A percentile compares a stretch with the other conserved stretches of the same genome.
These are phyloP conservation scores for Pycnonotus jocosus DNA, from an alignment of 2,113 vertebrate genomes.

Conservation along the genomic window DNA sequence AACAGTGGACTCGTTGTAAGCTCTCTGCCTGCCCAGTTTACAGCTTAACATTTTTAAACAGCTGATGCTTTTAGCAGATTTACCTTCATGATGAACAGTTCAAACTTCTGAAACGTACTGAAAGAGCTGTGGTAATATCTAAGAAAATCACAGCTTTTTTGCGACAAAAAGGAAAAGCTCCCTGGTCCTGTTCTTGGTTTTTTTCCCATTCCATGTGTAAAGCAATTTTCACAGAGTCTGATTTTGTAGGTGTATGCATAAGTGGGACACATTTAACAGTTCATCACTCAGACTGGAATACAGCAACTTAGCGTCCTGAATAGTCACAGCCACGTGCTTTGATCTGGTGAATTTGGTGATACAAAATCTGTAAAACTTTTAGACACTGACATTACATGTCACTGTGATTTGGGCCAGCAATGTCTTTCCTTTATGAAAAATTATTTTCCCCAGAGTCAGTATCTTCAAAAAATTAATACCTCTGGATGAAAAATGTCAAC, in stretches of 20 bases:
- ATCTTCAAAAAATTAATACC: background rate
- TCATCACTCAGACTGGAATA: background rate
- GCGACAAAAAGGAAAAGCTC: background rate
- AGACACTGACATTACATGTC: background rate
- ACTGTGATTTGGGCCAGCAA: background rate
- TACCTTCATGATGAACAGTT: background rate
- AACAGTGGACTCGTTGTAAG: background rate
- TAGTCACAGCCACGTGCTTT: background rate
- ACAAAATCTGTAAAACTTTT: background rate
- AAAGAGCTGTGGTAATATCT: background rate
- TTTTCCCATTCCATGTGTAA: background rate
- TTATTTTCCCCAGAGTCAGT: background rate
- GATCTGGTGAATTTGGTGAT: background rate
- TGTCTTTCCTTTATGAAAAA: background rate
- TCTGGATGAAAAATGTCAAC: background rate
- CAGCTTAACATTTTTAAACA: background rate
- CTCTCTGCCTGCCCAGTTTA: background rate
- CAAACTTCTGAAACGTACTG: background rate
- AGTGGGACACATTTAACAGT: background rate
- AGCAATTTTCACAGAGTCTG: background rate
- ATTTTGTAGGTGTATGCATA: background rate
- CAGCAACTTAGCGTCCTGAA: background rate
- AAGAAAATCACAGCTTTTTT: background rate
- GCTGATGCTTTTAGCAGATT: background rate
- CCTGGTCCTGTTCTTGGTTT: background rate